phyloP scores from a whole-genome alignment of 2,113 vertebrate species.

The Cathartes aura region DNA sequence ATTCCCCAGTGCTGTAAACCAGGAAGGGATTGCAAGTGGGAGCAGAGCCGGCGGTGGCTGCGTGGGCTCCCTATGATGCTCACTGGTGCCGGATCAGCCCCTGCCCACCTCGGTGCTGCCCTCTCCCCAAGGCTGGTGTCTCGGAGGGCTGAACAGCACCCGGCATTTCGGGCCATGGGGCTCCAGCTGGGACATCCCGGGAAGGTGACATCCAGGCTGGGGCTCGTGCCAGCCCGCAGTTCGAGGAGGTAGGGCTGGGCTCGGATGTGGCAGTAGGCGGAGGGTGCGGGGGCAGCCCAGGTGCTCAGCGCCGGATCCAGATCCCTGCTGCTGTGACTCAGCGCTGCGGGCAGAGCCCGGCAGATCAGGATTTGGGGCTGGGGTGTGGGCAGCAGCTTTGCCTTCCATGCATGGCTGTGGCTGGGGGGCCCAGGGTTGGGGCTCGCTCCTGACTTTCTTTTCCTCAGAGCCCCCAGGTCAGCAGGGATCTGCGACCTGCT shows the following conservation, averaged over 20 bases:
- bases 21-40: background rate
- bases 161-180: accelerated
- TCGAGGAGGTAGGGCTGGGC: background rate
- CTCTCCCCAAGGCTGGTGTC: background rate
- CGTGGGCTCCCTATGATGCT: accelerated
- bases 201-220: background rate
- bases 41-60: accelerated
- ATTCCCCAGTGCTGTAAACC: background rate
- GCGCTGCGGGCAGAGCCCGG: background rate
- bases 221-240: background rate
- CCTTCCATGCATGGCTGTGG: background rate
- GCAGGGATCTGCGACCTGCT: background rate
- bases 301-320: background rate
- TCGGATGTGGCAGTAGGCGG: background rate
- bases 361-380: background rate
- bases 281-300: background rate
- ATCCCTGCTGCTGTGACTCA: conserved; percentile 20
- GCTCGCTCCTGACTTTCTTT: background rate
- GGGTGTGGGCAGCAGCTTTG: background rate
- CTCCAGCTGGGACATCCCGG: background rate
- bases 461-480: background rate
- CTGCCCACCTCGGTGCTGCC: background rate
- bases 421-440: background rate
- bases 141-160: background rate
- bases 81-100: background rate